Conservation (phyloP, 2,888 invertebrate genomes). For the Catocala sponsa region DNA sequence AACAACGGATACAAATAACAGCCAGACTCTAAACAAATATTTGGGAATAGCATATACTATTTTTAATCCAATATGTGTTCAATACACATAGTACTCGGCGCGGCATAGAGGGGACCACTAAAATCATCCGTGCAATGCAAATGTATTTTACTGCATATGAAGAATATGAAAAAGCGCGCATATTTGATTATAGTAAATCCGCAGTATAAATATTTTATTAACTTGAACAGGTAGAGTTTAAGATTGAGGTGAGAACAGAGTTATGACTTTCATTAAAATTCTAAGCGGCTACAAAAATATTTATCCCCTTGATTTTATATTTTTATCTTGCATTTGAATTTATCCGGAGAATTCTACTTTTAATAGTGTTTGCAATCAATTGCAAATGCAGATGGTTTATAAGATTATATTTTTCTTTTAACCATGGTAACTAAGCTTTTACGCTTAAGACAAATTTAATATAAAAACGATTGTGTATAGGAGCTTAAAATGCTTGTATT, state of each 20-base stretch:
- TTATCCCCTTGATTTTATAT: conserved; percentile 12
- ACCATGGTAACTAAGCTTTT: conserved; percentile 1
- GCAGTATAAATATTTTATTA: conserved; percentile 11
- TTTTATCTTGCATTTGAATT: conserved; percentile 15
- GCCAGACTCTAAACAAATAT: too few species aligned
- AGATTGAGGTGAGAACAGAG: conserved; percentile 21
- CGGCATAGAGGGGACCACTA: too few species aligned
- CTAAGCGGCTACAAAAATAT: conserved; percentile 31
- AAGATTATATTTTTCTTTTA: conserved; percentile 2
- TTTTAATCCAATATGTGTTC: too few species aligned
- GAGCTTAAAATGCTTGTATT: not conserved
- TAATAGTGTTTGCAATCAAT: conserved; percentile 21
- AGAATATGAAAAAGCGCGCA: not conserved
- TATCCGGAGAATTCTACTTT: conserved; percentile 6
- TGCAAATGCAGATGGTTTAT: conserved; percentile 4
- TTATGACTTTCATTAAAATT: conserved; percentile 41
- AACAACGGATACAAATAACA: too few species aligned
- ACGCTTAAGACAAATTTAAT: not conserved
- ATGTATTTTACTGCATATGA: too few species aligned
- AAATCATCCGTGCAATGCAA: too few species aligned
- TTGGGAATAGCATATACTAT: too few species aligned
- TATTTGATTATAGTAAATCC: not conserved
- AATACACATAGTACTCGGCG: too few species aligned
- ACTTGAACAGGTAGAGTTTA: conserved; percentile 12
- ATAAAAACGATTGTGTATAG: not conserved